Base-by-base conservation (phyloP, 2,797 vertebrate species). In the Florisuga fusca region DNA sequence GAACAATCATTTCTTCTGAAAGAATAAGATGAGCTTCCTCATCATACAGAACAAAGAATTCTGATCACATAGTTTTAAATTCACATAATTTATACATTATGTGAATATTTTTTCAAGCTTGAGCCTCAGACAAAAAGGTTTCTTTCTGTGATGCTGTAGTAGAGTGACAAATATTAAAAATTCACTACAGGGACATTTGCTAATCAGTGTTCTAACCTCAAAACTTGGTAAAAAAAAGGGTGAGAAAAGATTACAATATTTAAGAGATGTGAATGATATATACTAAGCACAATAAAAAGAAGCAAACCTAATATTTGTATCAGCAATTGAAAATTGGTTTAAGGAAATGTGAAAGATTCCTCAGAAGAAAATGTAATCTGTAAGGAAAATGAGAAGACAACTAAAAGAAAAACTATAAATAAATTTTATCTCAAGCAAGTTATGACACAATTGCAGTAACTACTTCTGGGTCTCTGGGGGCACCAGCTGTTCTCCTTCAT, bases 371-470 rank as follows among this genome's bases (percentile, higher is more conserved):
- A n/a, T 25, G 31, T 17, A n/a, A 31, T 66, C 13, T 68, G 10
- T 43, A 88, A 84, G 51, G 31, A 84, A 66, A 36, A 66, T 15
- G 22, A 64, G 18, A 81, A 48, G n/a, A 43, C 7, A 34, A 9
- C 15, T 64, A 3, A 19, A 58, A 64, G 53, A 74, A 91, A 84
- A 90, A n/a, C 12, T 64, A 3, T 76, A 82, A 78, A 31, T 38
- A 54, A 87, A 48, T 29, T 86, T 91, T 69, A 59, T 78, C 21
- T 94, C 63, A 22, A 95, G n/a, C 15, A 81, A 72, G 34, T 93
- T 83, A 64, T 57, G 54, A 75, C 46, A 83, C 15, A 83, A 33
- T 36, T 75, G 62, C 64, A 74, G 50, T 81, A 92, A 62, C 41
- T 83, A 43, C 64, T 94, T 77, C 34, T 88, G 34, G 6, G 38